These are phyloP conservation scores for Chaetodon auriga DNA, from an alignment of 2,113 vertebrate genomes.

Conservation along the genomic window DNA sequence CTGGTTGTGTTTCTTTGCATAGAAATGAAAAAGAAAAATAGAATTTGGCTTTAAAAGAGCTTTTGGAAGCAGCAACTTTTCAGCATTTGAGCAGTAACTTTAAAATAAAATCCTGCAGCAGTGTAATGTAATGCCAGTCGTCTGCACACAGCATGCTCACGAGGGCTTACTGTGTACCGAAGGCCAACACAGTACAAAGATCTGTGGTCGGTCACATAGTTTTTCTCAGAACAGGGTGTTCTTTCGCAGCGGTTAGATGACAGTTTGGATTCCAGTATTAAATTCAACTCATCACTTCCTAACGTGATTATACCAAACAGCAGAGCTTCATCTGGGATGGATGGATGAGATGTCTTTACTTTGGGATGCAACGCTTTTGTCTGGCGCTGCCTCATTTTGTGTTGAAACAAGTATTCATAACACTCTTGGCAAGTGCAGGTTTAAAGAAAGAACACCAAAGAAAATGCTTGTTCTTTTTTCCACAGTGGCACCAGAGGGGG, in stretches of 20 bases:
- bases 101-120: no score
- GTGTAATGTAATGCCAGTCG: no score
- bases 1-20: no score
- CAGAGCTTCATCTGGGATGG: background rate
- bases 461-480: background rate
- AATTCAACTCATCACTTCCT: background rate
- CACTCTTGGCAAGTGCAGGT: conserved; percentile 9
- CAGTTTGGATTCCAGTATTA: background rate
- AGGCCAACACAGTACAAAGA: background rate
- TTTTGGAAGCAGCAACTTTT: no score
- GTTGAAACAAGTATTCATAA: conserved; percentile 15
- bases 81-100: no score
- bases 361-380: background rate
- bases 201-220: background rate
- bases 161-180: background rate
- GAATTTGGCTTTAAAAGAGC: no score
- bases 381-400: background rate
- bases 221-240: background rate
- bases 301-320: background rate
- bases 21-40: no score
- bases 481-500: conserved; percentile 12
- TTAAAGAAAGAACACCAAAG: conserved; percentile 6
- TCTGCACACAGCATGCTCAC: background rate
- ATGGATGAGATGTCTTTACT: conserved; percentile 3
- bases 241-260: conserved; percentile 1